phyloP scores from a whole-genome alignment of 2,797 vertebrate genomes.

The Myripristis murdjan region DNA sequence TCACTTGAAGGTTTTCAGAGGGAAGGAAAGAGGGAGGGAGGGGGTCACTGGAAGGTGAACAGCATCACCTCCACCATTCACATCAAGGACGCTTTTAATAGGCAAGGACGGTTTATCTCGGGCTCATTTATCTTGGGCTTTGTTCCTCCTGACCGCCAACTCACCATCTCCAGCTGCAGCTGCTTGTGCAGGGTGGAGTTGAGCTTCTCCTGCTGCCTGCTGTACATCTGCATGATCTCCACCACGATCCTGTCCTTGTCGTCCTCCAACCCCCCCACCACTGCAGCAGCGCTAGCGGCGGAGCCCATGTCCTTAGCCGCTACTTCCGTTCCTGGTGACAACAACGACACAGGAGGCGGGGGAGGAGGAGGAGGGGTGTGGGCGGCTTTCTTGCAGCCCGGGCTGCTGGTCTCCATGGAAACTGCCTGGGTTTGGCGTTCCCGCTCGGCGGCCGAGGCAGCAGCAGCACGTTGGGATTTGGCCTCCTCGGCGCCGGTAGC shows the following conservation, averaged over 20 bases:
- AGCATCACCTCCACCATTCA: slow-evolving; percentile 45
- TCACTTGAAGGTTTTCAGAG: slow-evolving; percentile 1
- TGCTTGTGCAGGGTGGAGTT: slow-evolving; percentile 95
- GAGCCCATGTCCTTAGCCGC: slow-evolving; percentile 78
- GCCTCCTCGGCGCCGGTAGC: slow-evolving; percentile 74
- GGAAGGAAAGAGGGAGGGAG: slow-evolving; percentile 5
- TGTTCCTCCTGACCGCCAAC: slow-evolving; percentile 40
- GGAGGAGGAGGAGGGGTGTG: slow-evolving; percentile 73
- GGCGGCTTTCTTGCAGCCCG: slow-evolving; percentile 79
- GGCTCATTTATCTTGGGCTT: slow-evolving; percentile 50
- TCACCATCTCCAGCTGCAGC: slow-evolving; percentile 96
- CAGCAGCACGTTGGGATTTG: slow-evolving; percentile 81
- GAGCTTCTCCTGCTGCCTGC: slow-evolving; percentile 95
- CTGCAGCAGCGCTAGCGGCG: slow-evolving; percentile 49
- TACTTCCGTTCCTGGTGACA: slow-evolving; percentile 67
- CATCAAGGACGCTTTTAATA: slow-evolving; percentile 55
- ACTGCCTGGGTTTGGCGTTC: slow-evolving; percentile 81
- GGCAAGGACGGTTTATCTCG: slow-evolving; percentile 24
- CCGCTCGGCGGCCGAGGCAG: slow-evolving; percentile 68
- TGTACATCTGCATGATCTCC: slow-evolving; percentile 97
- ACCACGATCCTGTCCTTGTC: slow-evolving; percentile 97
- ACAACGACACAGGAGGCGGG: slow-evolving; percentile 51
- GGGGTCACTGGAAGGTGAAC: slow-evolving; percentile 40
- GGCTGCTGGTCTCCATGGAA: slow-evolving; percentile 84
- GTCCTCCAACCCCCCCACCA: slow-evolving; percentile 88